Percentiles rank a stretch among this genome's conserved stretches.
Evolutionary conservation across 2,797 vertebrate species (phyloP).

Genomic region (Pristis pectinata): DNA sequence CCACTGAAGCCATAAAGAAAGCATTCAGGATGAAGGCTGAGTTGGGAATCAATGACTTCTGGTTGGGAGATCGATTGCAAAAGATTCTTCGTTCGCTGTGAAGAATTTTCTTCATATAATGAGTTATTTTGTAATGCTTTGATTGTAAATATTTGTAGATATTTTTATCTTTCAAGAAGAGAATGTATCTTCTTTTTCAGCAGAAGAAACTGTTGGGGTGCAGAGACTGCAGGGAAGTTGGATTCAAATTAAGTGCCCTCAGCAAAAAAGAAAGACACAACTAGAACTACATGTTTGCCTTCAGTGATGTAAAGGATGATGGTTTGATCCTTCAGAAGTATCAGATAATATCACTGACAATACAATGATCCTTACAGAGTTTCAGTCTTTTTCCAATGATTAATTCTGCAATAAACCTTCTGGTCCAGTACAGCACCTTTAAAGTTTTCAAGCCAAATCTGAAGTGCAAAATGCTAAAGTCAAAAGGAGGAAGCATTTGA

Average conservation of each 20-base stretch:
- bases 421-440: background rate
- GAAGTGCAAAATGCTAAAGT: background rate
- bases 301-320: background rate
- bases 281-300: background rate
- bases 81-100: too few relatives aligned
- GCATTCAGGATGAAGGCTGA: too few relatives aligned
- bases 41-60: too few relatives aligned
- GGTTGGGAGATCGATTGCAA: too few relatives aligned
- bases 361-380: background rate
- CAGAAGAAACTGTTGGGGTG: too few relatives aligned
- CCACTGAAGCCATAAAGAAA: too few relatives aligned
- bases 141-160: too few relatives aligned
- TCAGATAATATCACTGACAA: background rate
- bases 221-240: background rate
- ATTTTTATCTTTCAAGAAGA: too few relatives aligned
- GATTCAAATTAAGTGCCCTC: background rate
- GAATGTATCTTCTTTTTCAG: too few relatives aligned
- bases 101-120: too few relatives aligned
- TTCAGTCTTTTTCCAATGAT: background rate
- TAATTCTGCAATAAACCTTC: background rate
- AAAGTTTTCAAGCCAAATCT: background rate
- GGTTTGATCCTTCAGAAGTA: background rate
- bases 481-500: background rate
- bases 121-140: too few relatives aligned
- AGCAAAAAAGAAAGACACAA: background rate